Conservation (phyloP, 2,797 vertebrate species). For the Enteromius paludinosus region DNA sequence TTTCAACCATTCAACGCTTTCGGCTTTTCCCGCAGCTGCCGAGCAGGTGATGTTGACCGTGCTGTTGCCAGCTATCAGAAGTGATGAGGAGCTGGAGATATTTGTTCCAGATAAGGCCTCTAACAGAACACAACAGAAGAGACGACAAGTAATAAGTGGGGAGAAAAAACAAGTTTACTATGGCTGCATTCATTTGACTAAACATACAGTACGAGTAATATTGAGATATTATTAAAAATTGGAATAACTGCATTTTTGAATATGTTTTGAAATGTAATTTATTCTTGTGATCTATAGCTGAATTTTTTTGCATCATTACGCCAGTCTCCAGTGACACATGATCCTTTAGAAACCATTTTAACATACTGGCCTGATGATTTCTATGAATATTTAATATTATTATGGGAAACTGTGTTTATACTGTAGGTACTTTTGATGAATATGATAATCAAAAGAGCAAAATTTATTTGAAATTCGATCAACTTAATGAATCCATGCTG, state of each 20-base stretch:
- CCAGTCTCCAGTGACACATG: background rate
- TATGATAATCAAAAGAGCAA: background rate
- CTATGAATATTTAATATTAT: background rate
- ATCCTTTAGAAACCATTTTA: background rate
- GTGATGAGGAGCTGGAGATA: conserved; percentile 32
- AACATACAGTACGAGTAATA: background rate
- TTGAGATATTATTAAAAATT: background rate
- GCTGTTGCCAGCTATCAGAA: conserved; percentile 68
- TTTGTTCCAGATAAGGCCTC: conserved; percentile 62
- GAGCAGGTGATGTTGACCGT: conserved; percentile 70
- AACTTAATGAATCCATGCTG: background rate
- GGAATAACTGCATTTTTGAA: background rate
- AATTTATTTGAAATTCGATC: background rate
- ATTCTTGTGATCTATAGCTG: background rate
- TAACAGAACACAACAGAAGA: conserved; percentile 36
- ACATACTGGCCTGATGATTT: background rate
- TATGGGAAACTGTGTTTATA: background rate
- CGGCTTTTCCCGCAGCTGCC: conserved; percentile 44
- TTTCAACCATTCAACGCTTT: conserved; percentile 63
- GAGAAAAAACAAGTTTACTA: background rate
- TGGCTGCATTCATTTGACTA: background rate
- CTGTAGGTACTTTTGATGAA: background rate
- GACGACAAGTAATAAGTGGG: background rate
- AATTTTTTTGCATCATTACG: background rate
- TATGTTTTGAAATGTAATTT: background rate